Evolutionary conservation across 92 coral and sea anemone genomes (phyloP).

Genomic region (Virgularia gustaviana): DNA sequence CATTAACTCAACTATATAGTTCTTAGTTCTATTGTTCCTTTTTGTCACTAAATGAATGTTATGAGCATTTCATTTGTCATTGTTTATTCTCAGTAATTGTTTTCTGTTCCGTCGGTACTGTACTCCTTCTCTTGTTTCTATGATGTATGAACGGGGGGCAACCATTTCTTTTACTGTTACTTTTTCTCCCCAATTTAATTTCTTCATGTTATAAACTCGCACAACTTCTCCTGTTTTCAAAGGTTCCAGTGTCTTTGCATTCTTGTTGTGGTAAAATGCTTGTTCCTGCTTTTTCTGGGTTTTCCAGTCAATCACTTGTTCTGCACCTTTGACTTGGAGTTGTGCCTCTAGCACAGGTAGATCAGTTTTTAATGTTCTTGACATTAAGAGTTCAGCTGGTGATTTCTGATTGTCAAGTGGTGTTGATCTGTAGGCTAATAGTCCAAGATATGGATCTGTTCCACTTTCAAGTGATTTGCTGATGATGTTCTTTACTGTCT

Average conservation of each 20-base stretch:
- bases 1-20: too few relatives aligned
- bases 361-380: too few relatives aligned
- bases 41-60: too few relatives aligned
- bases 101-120: neutral
- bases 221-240: neutral
- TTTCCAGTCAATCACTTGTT: too few relatives aligned
- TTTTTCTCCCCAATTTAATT: neutral
- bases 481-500: neutral
- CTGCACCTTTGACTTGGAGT: conserved; percentile 4
- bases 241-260: neutral
- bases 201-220: neutral
- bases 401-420: conserved; percentile 16
- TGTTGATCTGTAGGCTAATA: conserved; percentile 11
- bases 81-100: too few relatives aligned
- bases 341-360: conserved; percentile 1
- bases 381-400: neutral
- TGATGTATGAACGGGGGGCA: neutral
- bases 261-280: neutral
- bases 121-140: neutral
- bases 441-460: conserved; percentile 6
- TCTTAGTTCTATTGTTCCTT: too few relatives aligned
- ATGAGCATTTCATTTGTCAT: too few relatives aligned
- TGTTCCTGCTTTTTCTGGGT: neutral
- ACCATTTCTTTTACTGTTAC: neutral
- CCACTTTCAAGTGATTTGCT: neutral